Percentiles rank a stretch among this genome's conserved stretches.
Conservation (phyloP, 2,113 vertebrate species). For the Amblyopsis rosae region DNA sequence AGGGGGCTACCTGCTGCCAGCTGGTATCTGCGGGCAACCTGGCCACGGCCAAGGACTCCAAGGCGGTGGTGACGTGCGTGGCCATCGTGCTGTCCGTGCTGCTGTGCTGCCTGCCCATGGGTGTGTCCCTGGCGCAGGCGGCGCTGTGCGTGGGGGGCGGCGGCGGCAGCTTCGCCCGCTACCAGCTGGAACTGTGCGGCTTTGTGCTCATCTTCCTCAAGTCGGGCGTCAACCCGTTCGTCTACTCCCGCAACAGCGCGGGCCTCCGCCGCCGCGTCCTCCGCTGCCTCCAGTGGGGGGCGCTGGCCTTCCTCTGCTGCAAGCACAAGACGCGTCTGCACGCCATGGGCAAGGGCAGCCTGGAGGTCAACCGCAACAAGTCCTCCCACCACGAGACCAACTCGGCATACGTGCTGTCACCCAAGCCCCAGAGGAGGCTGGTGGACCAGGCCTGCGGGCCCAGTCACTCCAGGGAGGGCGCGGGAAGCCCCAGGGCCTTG, state of each 20-base stretch:
- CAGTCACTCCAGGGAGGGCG: slow-evolving; percentile 87
- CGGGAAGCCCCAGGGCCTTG: slow-evolving; percentile 80
- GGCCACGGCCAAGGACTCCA: slow-evolving; percentile 88
- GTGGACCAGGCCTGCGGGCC: slow-evolving; percentile 92
- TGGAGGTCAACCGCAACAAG: slow-evolving; percentile 94
- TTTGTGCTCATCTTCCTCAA: slow-evolving; percentile 95
- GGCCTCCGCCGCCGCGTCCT: slow-evolving; percentile 88
- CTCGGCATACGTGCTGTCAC: slow-evolving; percentile 91
- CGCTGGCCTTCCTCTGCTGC: slow-evolving; percentile 87
- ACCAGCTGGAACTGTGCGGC: slow-evolving; percentile 93
- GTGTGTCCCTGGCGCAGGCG: slow-evolving; percentile 86
- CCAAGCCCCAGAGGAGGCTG: slow-evolving; percentile 88
- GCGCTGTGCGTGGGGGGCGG: slow-evolving; percentile 78
- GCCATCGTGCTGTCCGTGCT: slow-evolving; percentile 90
- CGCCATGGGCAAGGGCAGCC: slow-evolving; percentile 89
- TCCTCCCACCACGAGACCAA: slow-evolving; percentile 97
- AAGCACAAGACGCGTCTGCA: slow-evolving; percentile 90
- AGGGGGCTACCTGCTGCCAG: slow-evolving; percentile 80
- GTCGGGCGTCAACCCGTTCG: slow-evolving; percentile 95
- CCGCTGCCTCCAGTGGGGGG: slow-evolving; percentile 83
- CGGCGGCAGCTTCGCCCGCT: slow-evolving; percentile 82
- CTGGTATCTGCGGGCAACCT: slow-evolving; percentile 85
- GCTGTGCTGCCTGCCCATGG: slow-evolving; percentile 92
- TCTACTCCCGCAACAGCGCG: slow-evolving; percentile 93
- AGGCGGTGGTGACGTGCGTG: slow-evolving; percentile 88